Percentiles rank a stretch among this genome's conserved stretches.
phyloP scores from a whole-genome alignment of 2,888 invertebrate species.

The Troilus luridus region DNA sequence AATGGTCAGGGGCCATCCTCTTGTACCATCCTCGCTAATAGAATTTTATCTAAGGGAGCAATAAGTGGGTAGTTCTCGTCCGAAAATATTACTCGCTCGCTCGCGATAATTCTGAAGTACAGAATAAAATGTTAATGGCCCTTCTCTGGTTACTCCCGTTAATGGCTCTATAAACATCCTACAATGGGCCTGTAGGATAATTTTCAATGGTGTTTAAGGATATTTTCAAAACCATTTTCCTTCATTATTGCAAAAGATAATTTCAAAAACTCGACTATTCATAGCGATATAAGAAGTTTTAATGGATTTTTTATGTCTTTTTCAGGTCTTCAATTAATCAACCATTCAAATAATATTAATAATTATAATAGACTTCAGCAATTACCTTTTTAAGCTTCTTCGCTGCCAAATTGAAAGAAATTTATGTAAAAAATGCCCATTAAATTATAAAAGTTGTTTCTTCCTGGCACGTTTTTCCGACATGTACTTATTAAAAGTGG shows the following conservation, averaged over 20 bases:
- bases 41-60: constrained; percentile 14
- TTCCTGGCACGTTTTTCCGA: too few relatives aligned
- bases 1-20: neutral
- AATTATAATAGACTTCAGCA: neutral
- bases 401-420: too few relatives aligned
- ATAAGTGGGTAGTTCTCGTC: neutral
- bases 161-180: neutral
- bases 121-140: constrained; percentile 11
- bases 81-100: neutral
- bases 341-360: neutral
- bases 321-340: neutral
- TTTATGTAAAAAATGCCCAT: too few relatives aligned
- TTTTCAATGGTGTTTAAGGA: neutral
- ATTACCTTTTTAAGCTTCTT: too few relatives aligned
- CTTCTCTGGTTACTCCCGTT: neutral
- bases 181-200: neutral
- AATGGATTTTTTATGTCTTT: neutral
- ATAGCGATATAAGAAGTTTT: neutral
- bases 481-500: too few relatives aligned
- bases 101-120: neutral
- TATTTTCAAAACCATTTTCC: neutral
- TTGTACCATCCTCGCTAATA: neutral
- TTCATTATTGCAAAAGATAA: neutral
- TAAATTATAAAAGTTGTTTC: too few relatives aligned
- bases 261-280: neutral